Conservation (phyloP, 2,113 vertebrate species). For the Aythya baeri region DNA sequence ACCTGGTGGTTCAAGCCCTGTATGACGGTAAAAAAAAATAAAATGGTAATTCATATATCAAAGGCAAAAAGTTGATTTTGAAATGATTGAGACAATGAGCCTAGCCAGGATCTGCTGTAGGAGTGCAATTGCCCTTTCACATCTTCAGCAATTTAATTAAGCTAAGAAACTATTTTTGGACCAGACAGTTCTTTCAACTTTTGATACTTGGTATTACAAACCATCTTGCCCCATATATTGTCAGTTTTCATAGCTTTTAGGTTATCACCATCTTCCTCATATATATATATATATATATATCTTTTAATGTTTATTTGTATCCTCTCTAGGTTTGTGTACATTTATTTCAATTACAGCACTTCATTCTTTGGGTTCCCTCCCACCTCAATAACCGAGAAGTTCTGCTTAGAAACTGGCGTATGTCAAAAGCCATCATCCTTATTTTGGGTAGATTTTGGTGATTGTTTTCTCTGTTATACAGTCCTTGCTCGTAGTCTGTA, state of each 20-base stretch:
- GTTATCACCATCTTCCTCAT: not conserved
- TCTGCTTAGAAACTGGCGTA: not conserved
- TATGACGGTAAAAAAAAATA: not conserved
- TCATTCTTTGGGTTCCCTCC: not conserved
- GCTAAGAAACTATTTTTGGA: not conserved
- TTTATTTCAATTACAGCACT: not conserved
- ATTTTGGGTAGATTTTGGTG: not conserved
- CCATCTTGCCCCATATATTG: not conserved
- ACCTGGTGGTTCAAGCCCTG: not conserved
- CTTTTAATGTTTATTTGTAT: not conserved
- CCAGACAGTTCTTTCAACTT: not conserved
- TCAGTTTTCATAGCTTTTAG: not conserved
- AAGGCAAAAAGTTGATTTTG: not conserved
- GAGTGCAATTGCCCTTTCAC: not conserved
- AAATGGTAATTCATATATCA: not conserved
- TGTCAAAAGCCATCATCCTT: not conserved
- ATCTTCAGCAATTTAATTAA: slow-evolving; percentile 9
- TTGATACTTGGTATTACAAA: not conserved
- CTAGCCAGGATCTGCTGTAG: not conserved
- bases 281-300: not conserved
- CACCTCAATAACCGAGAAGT: not conserved
- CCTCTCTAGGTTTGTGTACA: not conserved
- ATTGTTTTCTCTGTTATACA: not conserved
- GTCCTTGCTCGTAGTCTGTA: not conserved
- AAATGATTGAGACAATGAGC: slow-evolving; percentile 8